Percentiles rank a stretch among this genome's conserved stretches.
Evolutionary conservation across 2,888 invertebrate species (phyloP).

Genomic region (Pammene fasciana): DNA sequence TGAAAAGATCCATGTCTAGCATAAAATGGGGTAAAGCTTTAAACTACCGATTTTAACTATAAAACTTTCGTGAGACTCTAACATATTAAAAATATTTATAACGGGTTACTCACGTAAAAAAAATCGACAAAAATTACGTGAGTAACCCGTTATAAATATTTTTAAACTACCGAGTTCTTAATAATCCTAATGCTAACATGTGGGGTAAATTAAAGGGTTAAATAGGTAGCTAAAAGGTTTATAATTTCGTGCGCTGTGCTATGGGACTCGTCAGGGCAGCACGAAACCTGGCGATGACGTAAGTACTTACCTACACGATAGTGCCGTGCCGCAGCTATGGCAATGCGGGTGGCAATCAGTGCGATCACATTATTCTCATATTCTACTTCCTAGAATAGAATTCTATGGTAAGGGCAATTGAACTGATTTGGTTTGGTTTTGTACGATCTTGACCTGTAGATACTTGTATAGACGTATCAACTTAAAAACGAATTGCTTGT

Average conservation of each 20-base stretch:
- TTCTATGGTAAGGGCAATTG: neutral
- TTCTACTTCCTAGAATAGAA: neutral
- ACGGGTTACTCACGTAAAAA: no score
- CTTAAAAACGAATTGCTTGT: no score
- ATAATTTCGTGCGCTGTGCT: slow-evolving; percentile 51
- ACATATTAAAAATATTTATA: no score
- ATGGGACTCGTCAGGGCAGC: slow-evolving; percentile 56
- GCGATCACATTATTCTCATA: no score
- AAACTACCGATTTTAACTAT: neutral
- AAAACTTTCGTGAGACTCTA: no score
- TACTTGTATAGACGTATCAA: no score
- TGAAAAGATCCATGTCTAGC: no score
- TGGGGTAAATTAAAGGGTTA: slow-evolving; percentile 50
- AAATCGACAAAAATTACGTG: no score
- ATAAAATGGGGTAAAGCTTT: neutral
- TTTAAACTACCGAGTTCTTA: neutral
- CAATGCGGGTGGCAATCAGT: neutral
- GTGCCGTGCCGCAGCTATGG: slow-evolving; percentile 48
- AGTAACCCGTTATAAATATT: no score
- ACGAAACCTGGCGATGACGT: slow-evolving; percentile 57
- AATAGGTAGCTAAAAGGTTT: slow-evolving; percentile 55
- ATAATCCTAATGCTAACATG: no score
- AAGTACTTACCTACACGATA: no score
- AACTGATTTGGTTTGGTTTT: neutral
- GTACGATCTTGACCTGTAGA: neutral